Percentiles rank a stretch among this genome's conserved stretches.
These are phyloP conservation scores for Scaptomyza hsui DNA, from an alignment of 1,140 invertebrate genomes.

Conservation along the genomic window DNA sequence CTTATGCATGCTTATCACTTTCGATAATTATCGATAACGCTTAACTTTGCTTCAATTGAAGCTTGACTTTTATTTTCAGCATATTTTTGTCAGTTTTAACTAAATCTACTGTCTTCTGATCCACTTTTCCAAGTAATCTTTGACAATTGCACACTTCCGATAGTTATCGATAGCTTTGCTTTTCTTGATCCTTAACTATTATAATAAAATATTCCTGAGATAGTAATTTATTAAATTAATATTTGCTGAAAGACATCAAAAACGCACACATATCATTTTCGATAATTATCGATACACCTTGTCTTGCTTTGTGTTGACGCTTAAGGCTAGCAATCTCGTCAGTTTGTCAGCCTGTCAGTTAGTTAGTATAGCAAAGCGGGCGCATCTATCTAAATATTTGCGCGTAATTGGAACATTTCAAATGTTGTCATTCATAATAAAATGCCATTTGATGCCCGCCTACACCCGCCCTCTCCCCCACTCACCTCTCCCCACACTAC, in stretches of 20 bases:
- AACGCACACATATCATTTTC: neutral
- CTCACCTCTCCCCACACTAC: no score
- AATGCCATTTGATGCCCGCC: conserved; percentile 66
- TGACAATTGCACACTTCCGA: no score
- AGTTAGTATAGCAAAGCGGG: conserved; percentile 22
- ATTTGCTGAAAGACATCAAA: no score
- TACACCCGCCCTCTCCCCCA: neutral
- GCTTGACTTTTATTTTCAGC: no score
- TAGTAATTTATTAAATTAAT: no score
- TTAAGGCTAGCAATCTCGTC: neutral
- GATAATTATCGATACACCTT: conserved; percentile 2
- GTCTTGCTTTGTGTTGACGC: neutral
- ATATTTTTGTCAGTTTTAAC: no score
- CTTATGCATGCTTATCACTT: no score
- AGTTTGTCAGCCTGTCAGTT: conserved; percentile 32
- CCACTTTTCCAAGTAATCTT: no score
- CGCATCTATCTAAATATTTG: conserved; percentile 70
- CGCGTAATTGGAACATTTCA: conserved; percentile 79
- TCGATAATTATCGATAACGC: conserved; percentile 15
- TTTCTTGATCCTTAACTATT: no score
- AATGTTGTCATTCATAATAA: conserved; percentile 81
- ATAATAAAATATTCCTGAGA: no score
- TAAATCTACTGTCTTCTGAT: no score
- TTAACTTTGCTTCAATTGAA: neutral
- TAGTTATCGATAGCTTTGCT: no score